Conservation (phyloP, 2,888 invertebrate genomes). For the Teleiodes luculella region DNA sequence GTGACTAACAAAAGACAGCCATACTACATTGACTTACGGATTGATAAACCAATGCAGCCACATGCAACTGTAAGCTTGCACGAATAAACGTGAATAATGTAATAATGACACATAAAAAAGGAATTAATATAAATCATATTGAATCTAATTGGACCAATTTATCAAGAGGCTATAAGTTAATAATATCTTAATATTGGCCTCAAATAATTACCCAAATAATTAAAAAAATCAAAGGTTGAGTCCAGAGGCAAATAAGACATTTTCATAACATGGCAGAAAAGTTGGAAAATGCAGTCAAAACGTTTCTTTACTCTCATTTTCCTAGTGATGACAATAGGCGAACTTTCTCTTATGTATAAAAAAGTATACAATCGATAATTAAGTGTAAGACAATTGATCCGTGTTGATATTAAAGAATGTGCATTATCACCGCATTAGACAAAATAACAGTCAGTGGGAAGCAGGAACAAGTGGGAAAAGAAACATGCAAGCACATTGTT, state of each 20-base stretch:
- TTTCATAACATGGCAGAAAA: too few species aligned
- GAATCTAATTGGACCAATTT: too few species aligned
- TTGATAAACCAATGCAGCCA: conserved; percentile 4
- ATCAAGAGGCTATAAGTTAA: too few species aligned
- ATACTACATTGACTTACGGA: conserved; percentile 14
- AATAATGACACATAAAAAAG: conserved; percentile 16
- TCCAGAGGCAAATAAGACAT: too few species aligned
- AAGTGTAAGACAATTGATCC: conserved; percentile 49
- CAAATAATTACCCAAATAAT: too few species aligned
- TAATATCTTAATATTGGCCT: too few species aligned
- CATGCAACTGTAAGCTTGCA: conserved; percentile 17
- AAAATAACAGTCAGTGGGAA: conserved; percentile 30
- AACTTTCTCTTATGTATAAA: conserved; percentile 45
- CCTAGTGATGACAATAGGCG: conserved; percentile 33
- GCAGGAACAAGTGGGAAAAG: conserved; percentile 30
- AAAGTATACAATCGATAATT: conserved; percentile 44
- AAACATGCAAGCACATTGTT: conserved; percentile 18
- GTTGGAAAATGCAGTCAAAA: conserved; percentile 14
- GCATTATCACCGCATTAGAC: conserved; percentile 18
- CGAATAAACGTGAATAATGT: conserved; percentile 8
- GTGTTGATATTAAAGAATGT: conserved; percentile 35
- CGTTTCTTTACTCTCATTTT: conserved; percentile 35
- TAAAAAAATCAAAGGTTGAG: too few species aligned
- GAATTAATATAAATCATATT: too few species aligned
- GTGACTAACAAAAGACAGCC: conserved; percentile 29